Base-by-base conservation (phyloP, 1,140 invertebrate genomes). In the Araneus ventricosus region DNA sequence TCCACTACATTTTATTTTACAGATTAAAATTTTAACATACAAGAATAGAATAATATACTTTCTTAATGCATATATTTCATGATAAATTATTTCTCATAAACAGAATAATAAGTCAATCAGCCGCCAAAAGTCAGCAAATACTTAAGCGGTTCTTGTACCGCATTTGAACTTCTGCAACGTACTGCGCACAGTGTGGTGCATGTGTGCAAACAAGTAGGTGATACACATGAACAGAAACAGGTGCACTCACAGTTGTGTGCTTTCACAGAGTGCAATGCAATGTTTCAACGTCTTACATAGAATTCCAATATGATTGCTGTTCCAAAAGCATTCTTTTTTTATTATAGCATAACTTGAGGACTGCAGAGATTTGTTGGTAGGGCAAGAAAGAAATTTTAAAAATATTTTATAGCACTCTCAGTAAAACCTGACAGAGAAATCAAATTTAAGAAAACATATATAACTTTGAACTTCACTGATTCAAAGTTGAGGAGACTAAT, bases 1-100 rank as follows among this genome's bases (percentile, higher is more conserved):
- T 75, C 4, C 34, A 75, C 70, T 75, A 75, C 70, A 75, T 4
- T 75, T n/a, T 37, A 4, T n/a, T 75, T 34, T 75, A 75, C 27
- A 30, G 30, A 75, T 75, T 75, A 37, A 75, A 75, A 75, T 75
- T 34, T 75, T 75, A 34, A 75, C 17, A 17, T 75, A 75, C 70
- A 75, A 75, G 70, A 75, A 75, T 75, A 75, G 10, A 75, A 30
- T n/a, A 27, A 67, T 67, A 30, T 67, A 8, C 4, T 6, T 27
- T 8, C 10, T 67, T 67, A n/a, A n/a, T 52, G 45, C 17, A 52
- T 52, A 14, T 52, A 52, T 20, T 37, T 75, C 30, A 20, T 37
- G 30, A 75, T 75, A 75, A 34, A 22, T 75, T 22, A 1, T 20
- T 22, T 20, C 10, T 75, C 70, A 5, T 75, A 20, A 20, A 34